Base-by-base conservation (phyloP, 2,113 vertebrate species). In the Anoura caudifer region DNA sequence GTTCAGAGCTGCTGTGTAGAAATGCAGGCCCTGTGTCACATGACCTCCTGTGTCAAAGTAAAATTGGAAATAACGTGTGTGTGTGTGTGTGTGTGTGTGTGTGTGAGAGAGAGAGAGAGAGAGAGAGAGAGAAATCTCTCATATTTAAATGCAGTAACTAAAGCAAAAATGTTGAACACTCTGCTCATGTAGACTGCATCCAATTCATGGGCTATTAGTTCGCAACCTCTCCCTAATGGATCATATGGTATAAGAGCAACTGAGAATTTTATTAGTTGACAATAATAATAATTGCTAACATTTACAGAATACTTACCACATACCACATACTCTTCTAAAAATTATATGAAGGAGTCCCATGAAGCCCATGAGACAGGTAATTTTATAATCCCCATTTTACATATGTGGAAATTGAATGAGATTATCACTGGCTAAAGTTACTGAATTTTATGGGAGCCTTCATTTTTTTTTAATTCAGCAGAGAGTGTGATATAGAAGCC, bases 211-310 rank as follows among this genome's bases (percentile, higher is more conserved):
- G 38, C 26, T 91, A n/a, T 91, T 75, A 33, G 43, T 84, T 24
- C 87, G 76, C 65, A 87, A 47, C 38, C 38, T 73, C n/a, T 77
- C 54, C 75, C 33, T 47, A 67, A 45, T 93, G 63, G 13, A 61
- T 95, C 36, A 79, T 59, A 65, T n/a, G 33, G 63, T 77, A 41
- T 52, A 92, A 96, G 20, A n/a, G 50, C 28, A 56, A 50, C 38
- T 69, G 80, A 81, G 43, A 88, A 82, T 94, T 90, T 90, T 76
- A 85, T 77, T 88, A 73, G 84, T 31, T 94, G 88, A 87, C 90
- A 89, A 82, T 91, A 90, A 87, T 95, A 84, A 81, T 95, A 81
- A 95, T 81, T 85, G 73, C 31, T 93, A 95, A 91, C 43, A 87
- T 80, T 83, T 90, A 75, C 38, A 93, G 67, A 92, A 83, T 81